A percentile compares a stretch with the other conserved stretches of the same genome.
phyloP scores from a whole-genome alignment of 92 coral and sea anemone species.

The Blastomussa wellsi region DNA sequence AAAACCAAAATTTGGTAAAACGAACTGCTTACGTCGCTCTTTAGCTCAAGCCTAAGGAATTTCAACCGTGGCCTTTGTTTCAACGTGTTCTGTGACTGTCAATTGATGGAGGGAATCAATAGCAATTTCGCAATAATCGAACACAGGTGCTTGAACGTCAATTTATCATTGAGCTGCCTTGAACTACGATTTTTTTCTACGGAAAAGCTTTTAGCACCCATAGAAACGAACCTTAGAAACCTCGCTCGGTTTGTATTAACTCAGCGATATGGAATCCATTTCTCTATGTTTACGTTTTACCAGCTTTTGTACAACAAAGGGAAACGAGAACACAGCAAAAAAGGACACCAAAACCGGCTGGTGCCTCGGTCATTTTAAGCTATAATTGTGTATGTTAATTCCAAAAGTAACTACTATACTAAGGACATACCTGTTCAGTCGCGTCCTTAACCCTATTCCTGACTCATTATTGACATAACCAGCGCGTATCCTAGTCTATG shows the following conservation, averaged over 20 bases:
- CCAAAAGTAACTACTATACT: background rate
- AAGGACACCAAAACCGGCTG: background rate
- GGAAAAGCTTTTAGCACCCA: background rate
- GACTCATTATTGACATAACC: slow-evolving; percentile 23
- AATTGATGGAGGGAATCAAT: slow-evolving; percentile 20
- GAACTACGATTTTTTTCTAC: background rate
- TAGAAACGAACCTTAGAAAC: background rate
- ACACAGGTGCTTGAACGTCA: slow-evolving; percentile 12
- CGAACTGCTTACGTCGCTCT: background rate
- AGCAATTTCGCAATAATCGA: slow-evolving; percentile 22
- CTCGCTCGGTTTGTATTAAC: background rate
- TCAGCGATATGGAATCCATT: background rate
- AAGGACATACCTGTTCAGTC: slow-evolving; percentile 31
- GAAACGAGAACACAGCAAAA: background rate
- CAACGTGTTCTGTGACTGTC: slow-evolving; percentile 24
- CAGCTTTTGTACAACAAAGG: background rate
- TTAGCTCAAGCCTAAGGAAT: slow-evolving; percentile 2
- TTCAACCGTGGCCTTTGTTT: slow-evolving; percentile 2
- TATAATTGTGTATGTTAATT: background rate
- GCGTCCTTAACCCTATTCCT: background rate
- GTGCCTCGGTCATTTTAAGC: background rate
- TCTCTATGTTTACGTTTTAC: slow-evolving; percentile 27
- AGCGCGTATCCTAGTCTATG: slow-evolving; percentile 24
- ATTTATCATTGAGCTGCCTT: background rate
- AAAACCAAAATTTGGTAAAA: background rate